Conservation (phyloP, 2,797 vertebrate genomes). For the Hippopotamyrus pictus region DNA sequence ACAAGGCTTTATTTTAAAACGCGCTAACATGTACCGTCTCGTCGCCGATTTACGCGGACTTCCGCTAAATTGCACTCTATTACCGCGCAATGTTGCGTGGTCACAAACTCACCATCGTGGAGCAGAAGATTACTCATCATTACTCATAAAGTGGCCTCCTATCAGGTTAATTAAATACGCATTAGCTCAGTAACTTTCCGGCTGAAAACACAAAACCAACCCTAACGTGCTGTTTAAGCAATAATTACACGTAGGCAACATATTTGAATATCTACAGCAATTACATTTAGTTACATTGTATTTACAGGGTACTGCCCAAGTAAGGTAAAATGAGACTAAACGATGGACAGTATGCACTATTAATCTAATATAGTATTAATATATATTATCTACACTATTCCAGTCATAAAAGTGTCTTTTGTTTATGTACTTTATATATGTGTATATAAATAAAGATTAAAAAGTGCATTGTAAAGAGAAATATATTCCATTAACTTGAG, state of each 20-base stretch:
- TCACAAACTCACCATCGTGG: neutral
- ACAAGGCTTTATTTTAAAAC: slow-evolving; percentile 22
- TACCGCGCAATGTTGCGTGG: neutral
- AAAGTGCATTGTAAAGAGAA: slow-evolving; percentile 11
- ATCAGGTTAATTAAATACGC: neutral
- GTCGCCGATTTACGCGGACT: neutral
- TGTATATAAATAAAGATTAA: slow-evolving; percentile 16
- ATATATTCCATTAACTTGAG: slow-evolving; percentile 14
- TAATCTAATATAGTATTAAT: neutral
- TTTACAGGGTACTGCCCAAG: slow-evolving; percentile 8
- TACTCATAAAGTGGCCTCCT: no score
- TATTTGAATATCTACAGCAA: slow-evolving; percentile 3
- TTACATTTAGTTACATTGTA: neutral
- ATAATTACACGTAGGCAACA: neutral
- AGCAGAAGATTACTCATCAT: neutral
- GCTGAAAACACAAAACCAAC: neutral
- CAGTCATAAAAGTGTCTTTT: slow-evolving; percentile 1
- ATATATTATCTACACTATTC: slow-evolving; percentile 5
- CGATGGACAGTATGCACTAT: neutral
- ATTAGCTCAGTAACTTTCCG: neutral
- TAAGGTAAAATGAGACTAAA: slow-evolving; percentile 3
- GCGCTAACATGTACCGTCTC: neutral
- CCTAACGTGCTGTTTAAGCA: neutral
- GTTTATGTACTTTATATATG: neutral
- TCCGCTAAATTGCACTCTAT: neutral